These are phyloP conservation scores for Myotis pilosus DNA, from an alignment of 2,797 vertebrate species.

Conservation along the genomic window DNA sequence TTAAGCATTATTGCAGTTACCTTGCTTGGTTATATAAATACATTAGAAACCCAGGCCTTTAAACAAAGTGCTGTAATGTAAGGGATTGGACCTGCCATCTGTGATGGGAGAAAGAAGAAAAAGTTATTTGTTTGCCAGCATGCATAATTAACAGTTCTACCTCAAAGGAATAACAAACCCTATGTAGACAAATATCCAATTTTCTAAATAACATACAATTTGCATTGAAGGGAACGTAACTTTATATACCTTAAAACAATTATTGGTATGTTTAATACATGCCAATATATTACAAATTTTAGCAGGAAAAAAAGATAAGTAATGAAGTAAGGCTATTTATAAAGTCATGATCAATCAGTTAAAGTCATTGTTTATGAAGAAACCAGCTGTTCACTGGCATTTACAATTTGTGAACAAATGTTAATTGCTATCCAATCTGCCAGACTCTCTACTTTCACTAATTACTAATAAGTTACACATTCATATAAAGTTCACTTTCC, in stretches of 20 bases:
- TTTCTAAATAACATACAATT: conserved; percentile 33
- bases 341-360: conserved; percentile 40
- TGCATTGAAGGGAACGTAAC: neutral
- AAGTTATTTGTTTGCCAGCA: neutral
- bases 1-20: conserved; percentile 66
- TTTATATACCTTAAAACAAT: neutral
- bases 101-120: neutral
- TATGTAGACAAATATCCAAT: neutral
- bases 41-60: conserved; percentile 61
- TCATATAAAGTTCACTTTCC: conserved; percentile 31
- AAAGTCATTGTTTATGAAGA: conserved; percentile 59
- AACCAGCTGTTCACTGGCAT: conserved; percentile 58
- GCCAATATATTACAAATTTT: neutral
- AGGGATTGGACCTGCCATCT: conserved; percentile 30
- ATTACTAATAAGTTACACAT: conserved; percentile 51
- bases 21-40: conserved; percentile 75
- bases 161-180: neutral
- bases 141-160: conserved; percentile 1
- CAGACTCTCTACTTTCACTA: conserved; percentile 47
- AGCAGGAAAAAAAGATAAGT: neutral
- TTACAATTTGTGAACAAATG: conserved; percentile 67
- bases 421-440: conserved; percentile 46
- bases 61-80: conserved; percentile 50
- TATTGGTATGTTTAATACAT: neutral
- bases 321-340: conserved; percentile 40